Percentiles rank a stretch among this genome's conserved stretches.
Conservation (phyloP, 2,113 vertebrate genomes). For the Gnathonemus longibarbis region DNA sequence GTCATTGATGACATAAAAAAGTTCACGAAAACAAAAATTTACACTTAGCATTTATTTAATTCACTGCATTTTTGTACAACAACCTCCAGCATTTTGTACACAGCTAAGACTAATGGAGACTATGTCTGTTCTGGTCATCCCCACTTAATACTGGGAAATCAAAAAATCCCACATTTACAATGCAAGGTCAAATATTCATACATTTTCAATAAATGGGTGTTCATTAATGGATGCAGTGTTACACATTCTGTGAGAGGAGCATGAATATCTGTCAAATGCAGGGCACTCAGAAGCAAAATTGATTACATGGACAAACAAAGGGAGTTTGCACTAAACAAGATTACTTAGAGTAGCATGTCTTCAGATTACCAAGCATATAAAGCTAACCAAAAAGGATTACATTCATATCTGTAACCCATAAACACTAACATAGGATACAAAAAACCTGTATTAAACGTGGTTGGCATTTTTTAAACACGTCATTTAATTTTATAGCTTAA, state of each 20-base stretch:
- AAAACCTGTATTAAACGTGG: not conserved
- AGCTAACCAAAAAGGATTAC: not conserved
- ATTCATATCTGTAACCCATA: not conserved
- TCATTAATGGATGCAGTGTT: not conserved
- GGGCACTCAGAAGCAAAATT: not conserved
- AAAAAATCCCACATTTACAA: not conserved
- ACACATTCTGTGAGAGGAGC: not conserved
- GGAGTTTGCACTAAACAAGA: not conserved
- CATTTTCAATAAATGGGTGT: not conserved
- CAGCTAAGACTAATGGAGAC: not conserved
- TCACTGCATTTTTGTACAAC: not conserved
- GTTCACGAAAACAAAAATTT: not conserved
- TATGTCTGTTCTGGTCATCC: not conserved
- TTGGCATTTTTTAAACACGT: not conserved
- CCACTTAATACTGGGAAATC: not conserved
- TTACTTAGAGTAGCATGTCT: not conserved
- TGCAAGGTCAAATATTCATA: not conserved
- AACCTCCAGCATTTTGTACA: not conserved
- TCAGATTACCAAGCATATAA: conserved; percentile 3
- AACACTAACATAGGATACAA: not conserved
- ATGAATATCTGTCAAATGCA: not conserved
- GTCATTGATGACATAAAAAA: not conserved
- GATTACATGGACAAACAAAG: not conserved
- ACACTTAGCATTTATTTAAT: not conserved
- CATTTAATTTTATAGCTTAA: not conserved